Evolutionary conservation across 1,140 invertebrate genomes (phyloP).

Genomic region (Cylas formicarius): DNA sequence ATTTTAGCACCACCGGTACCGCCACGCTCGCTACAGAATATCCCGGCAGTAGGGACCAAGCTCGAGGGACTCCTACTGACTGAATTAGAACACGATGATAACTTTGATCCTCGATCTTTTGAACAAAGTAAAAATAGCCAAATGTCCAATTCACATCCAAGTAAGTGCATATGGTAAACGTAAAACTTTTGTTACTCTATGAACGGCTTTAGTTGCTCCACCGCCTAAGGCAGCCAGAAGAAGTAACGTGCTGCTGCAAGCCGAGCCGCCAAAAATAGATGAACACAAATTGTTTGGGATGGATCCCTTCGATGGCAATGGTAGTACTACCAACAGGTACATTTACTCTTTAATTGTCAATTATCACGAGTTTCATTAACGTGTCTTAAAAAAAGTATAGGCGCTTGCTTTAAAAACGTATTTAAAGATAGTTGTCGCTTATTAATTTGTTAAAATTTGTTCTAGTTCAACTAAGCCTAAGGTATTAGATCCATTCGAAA

Average conservation of each 20-base stretch:
- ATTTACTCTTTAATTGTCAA: not conserved
- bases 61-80: conserved; percentile 75
- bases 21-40: conserved; percentile 55
- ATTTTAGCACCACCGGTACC: conserved; percentile 56
- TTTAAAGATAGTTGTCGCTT: too few species aligned
- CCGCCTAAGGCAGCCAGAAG: conserved; percentile 66
- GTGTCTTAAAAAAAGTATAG: too few species aligned
- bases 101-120: conserved; percentile 41
- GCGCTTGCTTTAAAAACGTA: not conserved
- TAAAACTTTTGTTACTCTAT: conserved; percentile 1
- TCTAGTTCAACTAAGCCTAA: conserved; percentile 32
- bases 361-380: too few species aligned
- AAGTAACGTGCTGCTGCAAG: conserved; percentile 46
- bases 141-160: conserved; percentile 47
- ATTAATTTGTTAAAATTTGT: conserved; percentile 10
- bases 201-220: conserved; percentile 57
- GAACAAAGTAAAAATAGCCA: conserved; percentile 30
- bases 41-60: conserved; percentile 66
- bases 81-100: conserved; percentile 63
- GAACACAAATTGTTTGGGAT: conserved; percentile 59
- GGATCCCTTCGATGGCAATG: conserved; percentile 48
- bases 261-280: conserved; percentile 42
- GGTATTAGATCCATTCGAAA: conserved; percentile 65
- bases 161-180: conserved; percentile 45
- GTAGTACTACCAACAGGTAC: conserved; percentile 29